A percentile compares a stretch with the other conserved stretches of the same genome.
phyloP scores from a whole-genome alignment of 2,888 invertebrate genomes.

The Nezara viridula region DNA sequence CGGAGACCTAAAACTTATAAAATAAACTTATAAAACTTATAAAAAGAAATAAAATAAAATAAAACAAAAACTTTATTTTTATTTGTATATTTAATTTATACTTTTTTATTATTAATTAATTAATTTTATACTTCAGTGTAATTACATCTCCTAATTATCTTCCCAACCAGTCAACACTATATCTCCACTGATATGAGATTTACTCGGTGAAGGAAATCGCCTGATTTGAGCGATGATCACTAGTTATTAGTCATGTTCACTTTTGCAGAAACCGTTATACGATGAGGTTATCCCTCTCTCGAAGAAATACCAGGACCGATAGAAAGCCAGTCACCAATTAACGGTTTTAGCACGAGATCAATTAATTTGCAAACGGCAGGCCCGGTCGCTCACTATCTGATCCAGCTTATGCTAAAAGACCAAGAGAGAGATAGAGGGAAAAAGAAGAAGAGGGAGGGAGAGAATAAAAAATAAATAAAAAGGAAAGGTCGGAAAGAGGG shows the following conservation, averaged over 20 bases:
- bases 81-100: too few species aligned
- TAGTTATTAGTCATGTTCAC: background rate
- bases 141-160: too few species aligned
- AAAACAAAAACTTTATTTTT: too few species aligned
- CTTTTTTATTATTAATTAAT: too few species aligned
- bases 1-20: too few species aligned
- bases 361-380: slow-evolving; percentile 33
- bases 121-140: too few species aligned
- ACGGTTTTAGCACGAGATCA: slow-evolving; percentile 21
- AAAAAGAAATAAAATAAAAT: too few species aligned
- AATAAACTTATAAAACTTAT: too few species aligned
- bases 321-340: slow-evolving; percentile 26
- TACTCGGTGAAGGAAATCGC: background rate
- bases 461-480: too few species aligned
- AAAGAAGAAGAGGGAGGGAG: background rate
- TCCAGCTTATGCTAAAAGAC: background rate
- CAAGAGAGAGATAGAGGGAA: background rate
- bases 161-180: too few species aligned
- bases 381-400: slow-evolving; percentile 1
- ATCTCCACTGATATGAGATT: too few species aligned
- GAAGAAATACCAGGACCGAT: background rate
- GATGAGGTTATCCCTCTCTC: background rate
- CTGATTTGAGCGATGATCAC: background rate
- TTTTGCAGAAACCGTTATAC: background rate
- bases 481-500: background rate